A percentile compares a stretch with the other conserved stretches of the same genome.
Conservation (phyloP, 2,797 vertebrate species). For the Lepus oiostolus region DNA sequence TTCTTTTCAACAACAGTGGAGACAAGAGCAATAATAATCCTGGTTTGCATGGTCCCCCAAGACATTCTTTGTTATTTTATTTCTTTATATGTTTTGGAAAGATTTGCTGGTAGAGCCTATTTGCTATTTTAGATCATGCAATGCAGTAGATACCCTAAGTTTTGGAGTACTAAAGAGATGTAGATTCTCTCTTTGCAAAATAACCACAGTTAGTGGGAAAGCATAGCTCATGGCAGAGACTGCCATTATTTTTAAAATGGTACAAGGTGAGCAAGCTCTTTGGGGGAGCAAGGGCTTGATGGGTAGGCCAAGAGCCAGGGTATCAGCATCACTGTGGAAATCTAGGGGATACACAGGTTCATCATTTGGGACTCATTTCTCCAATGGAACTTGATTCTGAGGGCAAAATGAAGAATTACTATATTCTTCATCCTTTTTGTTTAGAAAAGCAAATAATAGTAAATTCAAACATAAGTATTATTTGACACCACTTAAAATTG, state of each 20-base stretch:
- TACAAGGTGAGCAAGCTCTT: background rate
- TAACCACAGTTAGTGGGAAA: background rate
- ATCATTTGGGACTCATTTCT: background rate
- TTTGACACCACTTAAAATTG: background rate
- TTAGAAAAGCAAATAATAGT: constrained; percentile 21
- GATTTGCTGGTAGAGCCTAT: background rate
- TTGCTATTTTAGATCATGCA: background rate
- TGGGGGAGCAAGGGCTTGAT: fast-evolving
- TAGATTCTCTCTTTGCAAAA: background rate
- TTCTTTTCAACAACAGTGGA: background rate
- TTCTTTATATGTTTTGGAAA: constrained; percentile 38
- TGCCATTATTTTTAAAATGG: background rate
- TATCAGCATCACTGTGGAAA: background rate
- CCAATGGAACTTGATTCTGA: background rate
- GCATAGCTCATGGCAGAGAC: background rate
- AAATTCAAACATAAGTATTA: constrained; percentile 19
- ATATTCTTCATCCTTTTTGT: background rate
- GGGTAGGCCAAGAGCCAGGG: background rate
- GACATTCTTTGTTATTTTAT: background rate
- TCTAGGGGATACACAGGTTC: background rate
- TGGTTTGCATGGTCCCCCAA: background rate
- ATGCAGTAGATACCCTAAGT: background rate
- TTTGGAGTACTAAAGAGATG: background rate
- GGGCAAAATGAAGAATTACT: constrained; percentile 1
- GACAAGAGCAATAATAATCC: background rate